A percentile compares a stretch with the other conserved stretches of the same genome.
Evolutionary conservation across 2,113 vertebrate genomes (phyloP).

Genomic region (Odocoileus hemionus): DNA sequence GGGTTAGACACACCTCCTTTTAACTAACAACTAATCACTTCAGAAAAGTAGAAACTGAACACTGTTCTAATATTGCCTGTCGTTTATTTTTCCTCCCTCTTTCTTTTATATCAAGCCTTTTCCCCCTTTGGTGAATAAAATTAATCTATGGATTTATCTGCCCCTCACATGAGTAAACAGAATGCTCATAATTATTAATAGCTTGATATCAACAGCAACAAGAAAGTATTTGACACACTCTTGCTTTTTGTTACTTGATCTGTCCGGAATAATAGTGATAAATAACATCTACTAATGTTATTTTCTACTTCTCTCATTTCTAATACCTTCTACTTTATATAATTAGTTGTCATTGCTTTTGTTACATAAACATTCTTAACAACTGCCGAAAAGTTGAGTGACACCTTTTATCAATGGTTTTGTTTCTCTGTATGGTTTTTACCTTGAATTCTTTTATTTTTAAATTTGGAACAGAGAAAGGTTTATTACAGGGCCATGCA

Average conservation of each 20-base stretch:
- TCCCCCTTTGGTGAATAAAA: background rate
- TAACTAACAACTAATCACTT: background rate
- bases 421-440: background rate
- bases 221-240: background rate
- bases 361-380: background rate
- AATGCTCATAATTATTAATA: background rate
- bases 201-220: background rate
- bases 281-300: background rate
- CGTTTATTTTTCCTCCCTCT: background rate
- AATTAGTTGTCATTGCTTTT: background rate
- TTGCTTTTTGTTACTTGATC: constrained; percentile 24
- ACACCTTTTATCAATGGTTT: background rate
- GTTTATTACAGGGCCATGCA: background rate
- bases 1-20: background rate
- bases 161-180: constrained; percentile 1
- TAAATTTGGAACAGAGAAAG: background rate
- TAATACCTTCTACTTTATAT: background rate
- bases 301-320: constrained; percentile 2
- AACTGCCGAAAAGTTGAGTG: background rate
- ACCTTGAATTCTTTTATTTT: background rate
- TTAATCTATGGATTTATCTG: background rate
- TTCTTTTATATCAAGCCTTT: background rate
- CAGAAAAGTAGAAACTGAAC: background rate
- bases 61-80: background rate
- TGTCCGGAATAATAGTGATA: background rate